These are phyloP conservation scores for Tethea ocularis DNA, from an alignment of 2,888 invertebrate genomes.

Conservation along the genomic window DNA sequence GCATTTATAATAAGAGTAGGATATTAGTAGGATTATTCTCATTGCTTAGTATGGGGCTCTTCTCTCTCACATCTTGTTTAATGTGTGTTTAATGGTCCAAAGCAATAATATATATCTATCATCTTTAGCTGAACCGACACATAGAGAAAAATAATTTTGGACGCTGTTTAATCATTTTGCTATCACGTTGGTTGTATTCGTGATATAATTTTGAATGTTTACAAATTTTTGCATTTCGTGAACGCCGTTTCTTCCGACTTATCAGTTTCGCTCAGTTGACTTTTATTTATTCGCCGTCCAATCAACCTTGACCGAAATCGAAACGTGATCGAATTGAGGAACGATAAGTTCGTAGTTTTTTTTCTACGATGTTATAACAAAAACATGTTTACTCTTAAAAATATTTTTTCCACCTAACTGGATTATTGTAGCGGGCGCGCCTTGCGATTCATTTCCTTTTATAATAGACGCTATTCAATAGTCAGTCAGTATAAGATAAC, in stretches of 20 bases:
- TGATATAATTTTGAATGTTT: constrained; percentile 4
- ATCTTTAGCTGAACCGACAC: not conserved
- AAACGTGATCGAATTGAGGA: constrained; percentile 40
- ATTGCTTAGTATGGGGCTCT: not conserved
- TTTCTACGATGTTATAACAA: constrained; percentile 27
- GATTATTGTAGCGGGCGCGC: constrained; percentile 24
- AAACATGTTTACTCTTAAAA: constrained; percentile 42
- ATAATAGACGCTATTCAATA: constrained; percentile 42
- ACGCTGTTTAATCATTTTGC: not conserved
- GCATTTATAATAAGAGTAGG: too few relatives aligned
- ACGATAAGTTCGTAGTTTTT: constrained; percentile 29
- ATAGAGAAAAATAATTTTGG: not conserved
- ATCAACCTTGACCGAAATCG: constrained; percentile 59
- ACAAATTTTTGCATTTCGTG: not conserved
- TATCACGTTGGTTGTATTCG: not conserved
- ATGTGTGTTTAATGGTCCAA: not conserved
- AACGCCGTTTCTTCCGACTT: constrained; percentile 7
- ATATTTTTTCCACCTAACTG: constrained; percentile 38
- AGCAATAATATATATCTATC: not conserved
- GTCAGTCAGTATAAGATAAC: constrained; percentile 41
- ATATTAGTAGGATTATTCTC: too few relatives aligned
- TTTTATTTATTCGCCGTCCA: constrained; percentile 34
- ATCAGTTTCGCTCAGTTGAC: constrained; percentile 18
- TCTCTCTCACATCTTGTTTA: not conserved
- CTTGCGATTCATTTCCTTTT: constrained; percentile 46